phyloP scores from a whole-genome alignment of 2,888 invertebrate genomes.

The Chesias legatella region DNA sequence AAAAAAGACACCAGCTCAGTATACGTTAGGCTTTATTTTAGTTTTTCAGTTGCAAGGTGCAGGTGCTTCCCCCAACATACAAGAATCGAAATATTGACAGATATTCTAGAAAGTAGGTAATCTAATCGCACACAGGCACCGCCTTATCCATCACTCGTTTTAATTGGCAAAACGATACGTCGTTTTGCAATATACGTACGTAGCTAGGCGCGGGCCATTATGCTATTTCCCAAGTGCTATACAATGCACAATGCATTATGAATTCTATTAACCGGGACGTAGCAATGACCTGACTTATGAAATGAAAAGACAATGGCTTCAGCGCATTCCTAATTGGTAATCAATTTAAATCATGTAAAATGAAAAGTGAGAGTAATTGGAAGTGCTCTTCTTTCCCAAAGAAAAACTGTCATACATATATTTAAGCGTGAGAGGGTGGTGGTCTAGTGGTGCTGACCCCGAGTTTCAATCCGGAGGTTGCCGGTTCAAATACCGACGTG shows the following conservation, averaged over 20 bases:
- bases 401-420: no score
- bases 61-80: no score
- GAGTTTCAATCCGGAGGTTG: no score
- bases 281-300: slow-evolving; percentile 15
- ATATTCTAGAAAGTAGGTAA: slow-evolving; percentile 3
- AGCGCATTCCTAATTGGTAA: slow-evolving; percentile 1
- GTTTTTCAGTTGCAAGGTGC: no score
- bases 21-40: no score
- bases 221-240: slow-evolving; percentile 15
- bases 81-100: not conserved
- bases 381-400: no score
- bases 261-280: slow-evolving; percentile 2
- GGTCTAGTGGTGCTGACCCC: no score
- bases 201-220: slow-evolving; percentile 4
- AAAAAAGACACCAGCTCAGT: no score
- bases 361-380: no score
- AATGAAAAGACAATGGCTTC: slow-evolving; percentile 13
- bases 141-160: slow-evolving; percentile 2
- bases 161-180: slow-evolving; percentile 11
- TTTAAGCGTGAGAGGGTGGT: no score
- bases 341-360: not conserved
- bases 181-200: slow-evolving; percentile 5
- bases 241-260: slow-evolving; percentile 19
- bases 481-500: no score
- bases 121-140: slow-evolving; percentile 6